Conservation (phyloP, 2,888 invertebrate genomes). For the Teleogryllus oceanicus region DNA sequence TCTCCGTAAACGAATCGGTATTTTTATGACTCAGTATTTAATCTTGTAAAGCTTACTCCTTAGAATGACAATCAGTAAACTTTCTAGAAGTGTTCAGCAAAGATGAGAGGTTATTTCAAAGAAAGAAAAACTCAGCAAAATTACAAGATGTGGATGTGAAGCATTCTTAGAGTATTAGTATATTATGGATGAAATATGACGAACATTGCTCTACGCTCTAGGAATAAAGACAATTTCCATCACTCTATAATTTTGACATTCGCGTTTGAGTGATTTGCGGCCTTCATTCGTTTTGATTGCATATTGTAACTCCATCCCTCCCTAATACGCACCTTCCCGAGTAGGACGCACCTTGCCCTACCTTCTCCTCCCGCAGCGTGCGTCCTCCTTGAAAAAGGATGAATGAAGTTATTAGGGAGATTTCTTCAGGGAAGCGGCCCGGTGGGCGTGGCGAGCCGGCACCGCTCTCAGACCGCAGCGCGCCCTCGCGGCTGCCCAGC, state of each 20-base stretch:
- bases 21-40: no score
- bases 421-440: background rate
- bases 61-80: no score
- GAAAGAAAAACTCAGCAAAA: background rate
- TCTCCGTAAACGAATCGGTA: no score
- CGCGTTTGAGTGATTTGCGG: no score
- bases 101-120: background rate
- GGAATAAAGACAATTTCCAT: no score
- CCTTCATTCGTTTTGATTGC: no score
- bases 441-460: background rate
- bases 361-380: background rate
- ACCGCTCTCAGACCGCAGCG: background rate
- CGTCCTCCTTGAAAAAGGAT: background rate
- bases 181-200: background rate
- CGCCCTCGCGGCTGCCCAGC: background rate
- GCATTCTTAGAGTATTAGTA: background rate
- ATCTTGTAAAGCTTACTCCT: no score
- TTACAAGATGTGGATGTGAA: background rate
- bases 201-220: background rate
- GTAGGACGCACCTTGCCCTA: no score
- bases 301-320: no score
- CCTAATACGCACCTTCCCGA: no score
- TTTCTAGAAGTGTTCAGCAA: no score
- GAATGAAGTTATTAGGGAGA: slow-evolving; percentile 4
- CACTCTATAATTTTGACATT: no score